phyloP scores from a whole-genome alignment of 2,113 vertebrate species.

The Pseudopipra pipra region DNA sequence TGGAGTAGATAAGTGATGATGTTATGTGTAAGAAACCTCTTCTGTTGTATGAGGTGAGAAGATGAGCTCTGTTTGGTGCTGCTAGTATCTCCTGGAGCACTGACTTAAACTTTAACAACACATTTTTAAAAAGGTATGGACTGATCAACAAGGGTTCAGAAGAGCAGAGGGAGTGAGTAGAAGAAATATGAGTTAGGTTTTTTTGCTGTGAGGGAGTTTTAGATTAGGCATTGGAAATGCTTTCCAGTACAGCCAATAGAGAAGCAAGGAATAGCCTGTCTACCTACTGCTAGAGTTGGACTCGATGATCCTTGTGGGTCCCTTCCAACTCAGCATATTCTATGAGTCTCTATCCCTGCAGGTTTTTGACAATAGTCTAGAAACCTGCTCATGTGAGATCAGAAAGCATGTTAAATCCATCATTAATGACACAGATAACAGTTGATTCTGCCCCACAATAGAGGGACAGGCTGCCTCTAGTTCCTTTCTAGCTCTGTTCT shows the following conservation, averaged over 20 bases:
- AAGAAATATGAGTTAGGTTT: not conserved
- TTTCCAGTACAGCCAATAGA: not conserved
- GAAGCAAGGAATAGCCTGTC: not conserved
- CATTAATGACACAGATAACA: not conserved
- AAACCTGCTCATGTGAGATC: not conserved
- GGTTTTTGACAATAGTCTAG: not conserved
- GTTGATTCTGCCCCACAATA: not conserved
- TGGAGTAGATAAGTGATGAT: not conserved
- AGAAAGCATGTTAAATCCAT: not conserved
- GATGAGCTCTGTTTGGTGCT: not conserved
- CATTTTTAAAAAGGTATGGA: not conserved
- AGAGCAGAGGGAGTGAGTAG: not conserved
- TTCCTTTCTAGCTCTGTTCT: not conserved
- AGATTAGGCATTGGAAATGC: not conserved
- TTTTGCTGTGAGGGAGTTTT: not conserved
- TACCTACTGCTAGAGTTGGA: not conserved
- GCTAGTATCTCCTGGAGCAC: not conserved
- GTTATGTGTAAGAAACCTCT: not conserved
- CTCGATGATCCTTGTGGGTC: not conserved
- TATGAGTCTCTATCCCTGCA: not conserved
- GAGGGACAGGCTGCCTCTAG: not conserved
- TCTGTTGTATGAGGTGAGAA: not conserved
- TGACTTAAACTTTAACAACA: not conserved
- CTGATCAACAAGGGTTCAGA: not conserved
- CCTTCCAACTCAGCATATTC: not conserved